Base-by-base conservation (phyloP, 2,113 vertebrate species). In the Agapornis roseicollis region DNA sequence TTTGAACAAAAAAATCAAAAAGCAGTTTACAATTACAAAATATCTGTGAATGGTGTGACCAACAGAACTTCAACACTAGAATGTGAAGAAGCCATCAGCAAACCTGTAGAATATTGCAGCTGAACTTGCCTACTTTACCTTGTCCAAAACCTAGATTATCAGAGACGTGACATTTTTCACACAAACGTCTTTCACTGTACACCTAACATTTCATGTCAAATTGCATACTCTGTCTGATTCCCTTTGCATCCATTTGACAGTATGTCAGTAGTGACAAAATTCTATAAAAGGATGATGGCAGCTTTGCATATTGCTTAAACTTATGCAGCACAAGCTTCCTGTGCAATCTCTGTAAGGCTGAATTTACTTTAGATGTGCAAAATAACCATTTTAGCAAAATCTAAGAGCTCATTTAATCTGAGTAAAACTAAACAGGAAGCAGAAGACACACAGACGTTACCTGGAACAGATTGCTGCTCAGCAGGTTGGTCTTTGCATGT, bases 221-320 rank as follows among this genome's bases (percentile, higher is more conserved):
- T 12, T 79, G 69, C 86, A 50, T 65, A 80, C 66, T 92, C 58
- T 2, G 27, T 65, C 91, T 96, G 94, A 94, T 96, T 95, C 52
- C 93, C 83, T 72, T 90, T 31, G 4, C 93, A 93, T 96, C 81
- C 87, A 37, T 42, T 93, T 94, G 95, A 94, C 96, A 96, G 93
- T 70, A 93, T 94, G 94, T 93, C 90, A 97, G 91, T 28, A 91
- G 86, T 92, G 85, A 93, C 92, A 95, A 93, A 89, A 92, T 92
- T 88, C 97, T 97, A 96, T 97, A 97, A 97, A 97, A 92, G 92
- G 95, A 46, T 96, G 95, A 42, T 96, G 88, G 90, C 95, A 93
- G 89, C 81, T 97, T 96, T 97, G 91, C 94, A 95, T 94, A 95
- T 85, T 52, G 80, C 89, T 92, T 52, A 72, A 95, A 91, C 88